Base-by-base conservation (phyloP, 2,888 invertebrate genomes). In the Clepsis dumicolana region DNA sequence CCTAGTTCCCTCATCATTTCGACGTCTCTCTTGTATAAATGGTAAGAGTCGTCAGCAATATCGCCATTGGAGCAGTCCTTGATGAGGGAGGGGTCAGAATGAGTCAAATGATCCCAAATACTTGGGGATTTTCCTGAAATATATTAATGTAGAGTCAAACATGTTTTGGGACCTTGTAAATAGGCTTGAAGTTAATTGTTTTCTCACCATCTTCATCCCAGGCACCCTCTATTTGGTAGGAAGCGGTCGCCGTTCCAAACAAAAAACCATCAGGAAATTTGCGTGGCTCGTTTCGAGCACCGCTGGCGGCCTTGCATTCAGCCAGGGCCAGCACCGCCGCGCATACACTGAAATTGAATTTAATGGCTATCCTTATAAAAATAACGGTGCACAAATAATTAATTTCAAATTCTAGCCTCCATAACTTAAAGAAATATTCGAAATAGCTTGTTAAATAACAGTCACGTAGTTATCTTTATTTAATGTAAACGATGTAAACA, bases 101-200 rank as follows among this genome's bases (percentile, higher is more conserved):
- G 95, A 0, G 94, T 92, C 74, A 95, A 81, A 64, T 82, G 88
- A 81, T 96, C 96, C 96, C 96, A 96, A 70, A 95, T 95, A 66
- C 91, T 94, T 84, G 93, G 91, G 0, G 93, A 84, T 81, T 94
- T 95, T 21, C 94, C 95, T 90, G 69, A 16, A 81, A 76, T 32
- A 66, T 60, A 50, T 50, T 12, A 21, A n/a, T 56, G 21, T 14
- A 7, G 18, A 44, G 2, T 18, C 7, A 44, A 16, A 18, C 16
- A 7, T 41, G 2, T 56, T 18, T 21, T 12, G n/a, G 18, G 21
- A 56, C 12, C 21, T 56, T 10, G 1, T 1, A 3, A 16, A n/a
- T 10, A n/a, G 4, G 7, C 2, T 18, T 18, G 18, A 44, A 18
- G 16, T 18, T 8, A 8, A 18, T 44, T 44, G 18, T 21, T 21